Evolutionary conservation across 2,797 vertebrate species (phyloP), one percentile per base, ranked within the genome.

Genomic region (Esox masquinongy): DNA sequence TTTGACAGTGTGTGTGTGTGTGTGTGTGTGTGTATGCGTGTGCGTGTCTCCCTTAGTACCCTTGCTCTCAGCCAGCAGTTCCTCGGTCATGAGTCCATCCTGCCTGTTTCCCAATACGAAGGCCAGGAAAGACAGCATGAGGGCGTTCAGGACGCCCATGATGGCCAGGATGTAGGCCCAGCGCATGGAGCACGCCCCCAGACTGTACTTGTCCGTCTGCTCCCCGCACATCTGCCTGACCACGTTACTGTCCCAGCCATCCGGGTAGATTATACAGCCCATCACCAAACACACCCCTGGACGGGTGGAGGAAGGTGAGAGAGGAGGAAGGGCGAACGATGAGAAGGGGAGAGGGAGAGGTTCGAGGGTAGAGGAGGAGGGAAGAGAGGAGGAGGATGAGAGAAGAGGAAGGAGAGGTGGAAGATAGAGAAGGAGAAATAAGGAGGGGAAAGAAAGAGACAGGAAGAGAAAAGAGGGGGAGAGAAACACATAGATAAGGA

Each of bases 161-260:
- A 98, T 98, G 7, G 97, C 96, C 93, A 98, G 89, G 90, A 98
- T 98, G 89, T 98, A 98, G 0, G 97, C 96, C 97, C 97, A 98
- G 87, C 97, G 97, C 85, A 98, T 93, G 5, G 97, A 97, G 95
- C 90, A 97, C 85, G 89, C 97, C 82, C 78, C 97, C 93, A 82
- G 95, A 94, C 92, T 97, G 96, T 92, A 93, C 79, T 93, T 93
- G 80, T 95, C 97, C 81, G 96, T 98, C 95, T 88, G 95, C 94
- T 93, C 96, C 68, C 97, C 97, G 70, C 97, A 98, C 96, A 98
- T 97, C 80, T 92, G 90, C 87, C 95, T 94, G 71, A 98, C 96
- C 89, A 95, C 95, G n/a, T 97, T 96, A 73, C 96, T 96, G 86
- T 98, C 97, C 97, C 97, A 98, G 84, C 97, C 97, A 78, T 98